Percentiles rank a stretch among this genome's conserved stretches.
Conservation (phyloP, 1,140 invertebrate species). For the Brachionus angularis region DNA sequence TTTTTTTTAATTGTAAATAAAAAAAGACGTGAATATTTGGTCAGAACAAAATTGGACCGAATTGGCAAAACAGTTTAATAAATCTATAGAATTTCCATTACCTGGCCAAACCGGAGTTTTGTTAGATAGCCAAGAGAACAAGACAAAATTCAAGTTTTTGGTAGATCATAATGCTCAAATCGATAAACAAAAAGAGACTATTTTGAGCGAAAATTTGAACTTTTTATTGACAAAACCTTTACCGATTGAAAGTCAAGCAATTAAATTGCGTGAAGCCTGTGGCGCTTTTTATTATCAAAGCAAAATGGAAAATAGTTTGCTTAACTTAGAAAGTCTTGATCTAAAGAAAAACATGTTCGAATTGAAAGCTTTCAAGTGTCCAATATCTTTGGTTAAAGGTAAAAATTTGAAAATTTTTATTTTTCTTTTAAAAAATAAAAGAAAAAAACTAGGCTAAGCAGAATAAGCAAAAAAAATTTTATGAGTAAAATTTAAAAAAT, state of each 20-base stretch:
- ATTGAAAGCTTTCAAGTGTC: constrained; percentile 30
- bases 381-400: not conserved
- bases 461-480: too few species aligned
- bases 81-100: constrained; percentile 16
- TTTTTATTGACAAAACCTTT: constrained; percentile 2
- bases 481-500: too few species aligned
- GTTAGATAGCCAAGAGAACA: not conserved
- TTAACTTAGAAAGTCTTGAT: constrained; percentile 2
- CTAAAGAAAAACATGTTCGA: not conserved
- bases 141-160: too few species aligned
- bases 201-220: not conserved
- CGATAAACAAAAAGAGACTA: not conserved
- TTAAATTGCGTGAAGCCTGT: constrained; percentile 19
- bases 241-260: not conserved
- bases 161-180: not conserved
- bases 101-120: constrained; percentile 33
- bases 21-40: constrained; percentile 6
- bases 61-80: constrained; percentile 30
- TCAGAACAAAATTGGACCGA: constrained; percentile 38
- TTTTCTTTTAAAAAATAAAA: too few species aligned
- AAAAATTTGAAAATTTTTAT: not conserved
- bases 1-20: not conserved
- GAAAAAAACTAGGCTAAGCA: too few species aligned
- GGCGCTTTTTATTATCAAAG: constrained; percentile 11
- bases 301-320: constrained; percentile 28